phyloP scores from a whole-genome alignment of 2,113 vertebrate genomes.

The Xyrauchen texanus region DNA sequence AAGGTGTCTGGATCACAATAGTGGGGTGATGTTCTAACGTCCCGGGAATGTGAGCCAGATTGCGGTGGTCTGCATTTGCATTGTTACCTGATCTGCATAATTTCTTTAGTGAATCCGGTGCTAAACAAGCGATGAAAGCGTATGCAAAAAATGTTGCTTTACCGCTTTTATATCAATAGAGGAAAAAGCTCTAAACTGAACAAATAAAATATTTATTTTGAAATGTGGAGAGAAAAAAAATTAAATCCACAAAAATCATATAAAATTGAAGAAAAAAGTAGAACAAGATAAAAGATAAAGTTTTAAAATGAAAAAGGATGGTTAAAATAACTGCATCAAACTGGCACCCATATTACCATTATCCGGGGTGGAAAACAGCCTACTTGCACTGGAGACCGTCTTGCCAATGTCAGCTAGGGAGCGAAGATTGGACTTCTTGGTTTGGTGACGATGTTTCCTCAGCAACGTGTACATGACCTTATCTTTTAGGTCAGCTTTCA shows the following conservation, averaged over 20 bases:
- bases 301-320: neutral
- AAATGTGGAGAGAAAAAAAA: neutral
- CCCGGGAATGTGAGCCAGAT: too few species aligned
- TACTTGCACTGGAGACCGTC: conserved; percentile 99
- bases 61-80: too few species aligned
- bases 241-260: neutral
- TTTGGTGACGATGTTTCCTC: conserved; percentile 94
- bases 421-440: conserved; percentile 98
- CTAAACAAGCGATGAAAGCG: too few species aligned
- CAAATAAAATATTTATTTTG: neutral
- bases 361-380: conserved; percentile 96
- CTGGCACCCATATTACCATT: conserved; percentile 90
- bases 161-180: too few species aligned
- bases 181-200: neutral
- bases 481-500: conserved; percentile 92
- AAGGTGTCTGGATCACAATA: too few species aligned
- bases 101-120: too few species aligned
- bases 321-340: conserved; percentile 75
- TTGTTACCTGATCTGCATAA: too few species aligned
- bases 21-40: too few species aligned
- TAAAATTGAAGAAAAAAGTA: neutral
- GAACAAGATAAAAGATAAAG: conserved; percentile 7
- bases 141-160: too few species aligned
- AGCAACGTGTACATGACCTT: conserved; percentile 96
- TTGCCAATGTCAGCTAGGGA: conserved; percentile 96